phyloP scores from a whole-genome alignment of 1,140 invertebrate species.

The Bombus pascuorum region DNA sequence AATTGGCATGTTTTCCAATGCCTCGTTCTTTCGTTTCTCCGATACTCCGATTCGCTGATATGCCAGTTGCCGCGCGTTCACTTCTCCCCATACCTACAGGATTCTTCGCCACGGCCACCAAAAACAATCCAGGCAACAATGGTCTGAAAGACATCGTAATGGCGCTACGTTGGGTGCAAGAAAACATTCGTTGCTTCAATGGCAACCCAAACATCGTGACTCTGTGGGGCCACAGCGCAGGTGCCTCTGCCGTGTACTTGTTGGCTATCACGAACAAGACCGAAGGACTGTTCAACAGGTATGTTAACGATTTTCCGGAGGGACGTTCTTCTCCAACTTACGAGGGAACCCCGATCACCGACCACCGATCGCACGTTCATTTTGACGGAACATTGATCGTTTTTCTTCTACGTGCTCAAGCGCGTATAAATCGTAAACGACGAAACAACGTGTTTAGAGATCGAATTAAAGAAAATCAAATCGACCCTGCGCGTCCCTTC shows the following conservation, averaged over 20 bases:
- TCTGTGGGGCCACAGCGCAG: slow-evolving; percentile 80
- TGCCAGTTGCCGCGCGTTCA: too few relatives aligned
- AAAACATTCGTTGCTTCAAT: slow-evolving; percentile 82
- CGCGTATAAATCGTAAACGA: too few relatives aligned
- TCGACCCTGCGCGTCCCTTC: too few relatives aligned
- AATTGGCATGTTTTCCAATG: too few relatives aligned
- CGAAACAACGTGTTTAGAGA: too few relatives aligned
- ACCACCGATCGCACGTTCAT: too few relatives aligned
- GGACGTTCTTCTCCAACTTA: too few relatives aligned
- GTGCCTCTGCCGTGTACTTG: slow-evolving; percentile 74
- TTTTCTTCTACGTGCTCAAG: accelerated
- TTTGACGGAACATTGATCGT: too few relatives aligned
- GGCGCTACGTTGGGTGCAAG: slow-evolving; percentile 83
- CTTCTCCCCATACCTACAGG: slow-evolving; percentile 54
- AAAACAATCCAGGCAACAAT: slow-evolving; percentile 74
- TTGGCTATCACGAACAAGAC: slow-evolving; percentile 79
- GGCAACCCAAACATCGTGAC: slow-evolving; percentile 83
- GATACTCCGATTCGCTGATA: too few relatives aligned
- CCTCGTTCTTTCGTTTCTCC: too few relatives aligned
- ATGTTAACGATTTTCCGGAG: background rate
- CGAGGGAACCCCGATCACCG: too few relatives aligned
- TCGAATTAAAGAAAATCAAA: too few relatives aligned
- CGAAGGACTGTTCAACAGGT: slow-evolving; percentile 82
- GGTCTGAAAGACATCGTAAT: slow-evolving; percentile 76
- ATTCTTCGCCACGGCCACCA: slow-evolving; percentile 74